phyloP scores from a whole-genome alignment of 2,797 vertebrate genomes.

The Sebastes nivosus region DNA sequence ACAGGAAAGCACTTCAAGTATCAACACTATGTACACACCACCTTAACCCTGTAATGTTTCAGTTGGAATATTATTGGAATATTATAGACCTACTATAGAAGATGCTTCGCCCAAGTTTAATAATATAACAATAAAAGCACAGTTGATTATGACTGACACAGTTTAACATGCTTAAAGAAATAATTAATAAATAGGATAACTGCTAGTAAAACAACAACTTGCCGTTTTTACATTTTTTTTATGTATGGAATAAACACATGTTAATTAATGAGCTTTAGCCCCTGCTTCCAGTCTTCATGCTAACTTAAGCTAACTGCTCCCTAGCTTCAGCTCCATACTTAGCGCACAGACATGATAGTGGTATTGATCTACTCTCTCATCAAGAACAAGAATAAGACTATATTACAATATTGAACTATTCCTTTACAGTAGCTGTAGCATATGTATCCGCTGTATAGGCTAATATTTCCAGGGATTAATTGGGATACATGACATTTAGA shows the following conservation, averaged over 20 bases:
- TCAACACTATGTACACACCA: no score
- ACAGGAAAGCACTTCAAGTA: no score
- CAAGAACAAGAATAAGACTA: not conserved
- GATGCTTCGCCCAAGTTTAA: no score
- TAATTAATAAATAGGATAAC: no score
- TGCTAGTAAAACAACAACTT: not conserved
- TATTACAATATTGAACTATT: not conserved
- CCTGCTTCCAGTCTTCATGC: not conserved
- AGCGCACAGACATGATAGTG: not conserved
- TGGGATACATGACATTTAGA: not conserved
- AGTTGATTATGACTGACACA: no score
- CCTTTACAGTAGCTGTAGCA: not conserved
- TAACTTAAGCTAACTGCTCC: not conserved
- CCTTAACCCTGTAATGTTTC: no score
- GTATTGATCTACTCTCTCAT: not conserved
- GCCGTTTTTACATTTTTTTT: not conserved
- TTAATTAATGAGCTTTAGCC: not conserved
- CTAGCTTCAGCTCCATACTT: not conserved
- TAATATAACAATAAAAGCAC: no score
- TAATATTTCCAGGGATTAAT: not conserved
- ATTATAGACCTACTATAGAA: no score
- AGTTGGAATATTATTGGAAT: no score
- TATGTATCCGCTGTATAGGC: not conserved
- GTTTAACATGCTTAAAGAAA: no score
- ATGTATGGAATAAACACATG: not conserved